Percentiles rank a stretch among this genome's conserved stretches.
Evolutionary conservation across 2,113 vertebrate genomes (phyloP).

Genomic region (Corythaixoides concolor): DNA sequence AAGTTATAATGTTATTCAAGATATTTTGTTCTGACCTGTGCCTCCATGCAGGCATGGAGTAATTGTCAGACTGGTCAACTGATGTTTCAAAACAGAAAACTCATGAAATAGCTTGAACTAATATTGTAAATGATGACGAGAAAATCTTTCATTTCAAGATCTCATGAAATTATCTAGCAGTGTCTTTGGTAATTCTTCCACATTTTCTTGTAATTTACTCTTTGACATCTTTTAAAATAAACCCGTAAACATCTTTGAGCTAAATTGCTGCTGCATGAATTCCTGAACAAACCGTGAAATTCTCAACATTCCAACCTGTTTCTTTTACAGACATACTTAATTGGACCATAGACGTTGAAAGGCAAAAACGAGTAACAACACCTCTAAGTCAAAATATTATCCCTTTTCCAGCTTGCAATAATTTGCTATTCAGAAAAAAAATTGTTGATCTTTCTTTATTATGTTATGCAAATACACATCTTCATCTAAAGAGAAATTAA

Average conservation of each 20-base stretch:
- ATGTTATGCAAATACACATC: fast-evolving
- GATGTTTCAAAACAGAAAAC: not conserved
- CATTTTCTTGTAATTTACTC: not conserved
- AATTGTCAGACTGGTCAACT: not conserved
- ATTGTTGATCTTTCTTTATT: not conserved
- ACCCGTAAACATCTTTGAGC: not conserved
- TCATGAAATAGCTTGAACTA: not conserved
- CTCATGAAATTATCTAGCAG: not conserved
- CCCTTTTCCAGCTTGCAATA: not conserved
- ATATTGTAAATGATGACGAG: not conserved
- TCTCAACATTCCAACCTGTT: not conserved
- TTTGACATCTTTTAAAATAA: not conserved
- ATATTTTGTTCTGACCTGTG: not conserved
- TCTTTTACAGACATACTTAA: not conserved
- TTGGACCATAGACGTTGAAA: not conserved
- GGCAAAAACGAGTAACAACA: not conserved
- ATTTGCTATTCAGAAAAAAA: not conserved
- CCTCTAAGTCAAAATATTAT: not conserved
- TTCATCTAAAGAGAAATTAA: not conserved
- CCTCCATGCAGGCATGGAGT: not conserved
- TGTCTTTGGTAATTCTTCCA: not conserved
- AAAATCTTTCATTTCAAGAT: not conserved
- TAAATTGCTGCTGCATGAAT: not conserved
- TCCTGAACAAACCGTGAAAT: not conserved
- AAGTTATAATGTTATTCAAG: not conserved